Evolutionary conservation across 2,888 invertebrate species (phyloP), one percentile per base, ranked within the genome.

Genomic region (Corythucha ciliata): DNA sequence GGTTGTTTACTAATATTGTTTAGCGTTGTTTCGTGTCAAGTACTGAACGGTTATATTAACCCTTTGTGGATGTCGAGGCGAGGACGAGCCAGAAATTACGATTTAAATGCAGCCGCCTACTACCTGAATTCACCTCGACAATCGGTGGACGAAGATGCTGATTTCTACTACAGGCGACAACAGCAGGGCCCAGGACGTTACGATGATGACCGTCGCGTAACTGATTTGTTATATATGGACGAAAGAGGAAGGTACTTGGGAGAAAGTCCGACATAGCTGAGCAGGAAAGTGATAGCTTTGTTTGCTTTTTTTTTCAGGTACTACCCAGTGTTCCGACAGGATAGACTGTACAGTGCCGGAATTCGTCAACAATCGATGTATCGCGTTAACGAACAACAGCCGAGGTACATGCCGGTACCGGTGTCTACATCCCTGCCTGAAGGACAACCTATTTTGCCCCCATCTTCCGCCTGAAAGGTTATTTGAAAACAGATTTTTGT

Each of bases 1-100:
- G 90, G 91, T 70, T 91, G 59, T 53, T 56, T 41, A 50, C 47
- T 49, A 32, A n/a, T 18, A n/a, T 6, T 45, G 3, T 14, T 45
- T 16, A 21, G 33, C 4, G 26, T 24, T 18, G 41, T 34, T 7
- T 24, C 22, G 16, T 33, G 44, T 4, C 51, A 51, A 36, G 40
- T 40, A 20, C 51, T 51, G 24, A 51, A 51, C 25, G 45, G 51
- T 2, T 51, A 51, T 45, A 51, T 51, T 45, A 51, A 51, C 51
- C 51, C 51, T 5, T 18, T 51, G 26, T 51, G 51, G 51, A 33
- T 33, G 25, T 25, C 34, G 5, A 45, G 45, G 24, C 16, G 44
- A 18, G 16, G 51, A 18, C 20, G n/a, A 5, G n/a, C 42, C 5
- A n/a, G 26, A 29, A 29, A 8, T 10, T 8, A 29, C n/a, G n/a